phyloP scores from a whole-genome alignment of 2,888 invertebrate species.

The Euplagia quadripunctaria region DNA sequence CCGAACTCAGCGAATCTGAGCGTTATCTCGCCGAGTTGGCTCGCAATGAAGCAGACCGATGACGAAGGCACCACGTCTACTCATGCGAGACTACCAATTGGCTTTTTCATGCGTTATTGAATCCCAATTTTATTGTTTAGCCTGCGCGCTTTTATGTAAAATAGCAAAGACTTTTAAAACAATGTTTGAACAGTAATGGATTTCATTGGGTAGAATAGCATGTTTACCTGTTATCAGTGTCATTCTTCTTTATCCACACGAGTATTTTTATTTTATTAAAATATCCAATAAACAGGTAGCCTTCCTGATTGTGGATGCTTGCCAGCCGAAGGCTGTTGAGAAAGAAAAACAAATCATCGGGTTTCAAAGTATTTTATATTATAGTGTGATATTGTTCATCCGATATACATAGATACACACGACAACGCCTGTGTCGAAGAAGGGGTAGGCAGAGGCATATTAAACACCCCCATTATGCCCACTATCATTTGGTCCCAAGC shows the following conservation, averaged over 20 bases:
- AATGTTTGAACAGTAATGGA: neutral
- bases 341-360: too few relatives aligned
- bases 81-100: neutral
- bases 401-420: too few relatives aligned
- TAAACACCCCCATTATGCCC: too few relatives aligned
- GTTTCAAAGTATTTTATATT: too few relatives aligned
- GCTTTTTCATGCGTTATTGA: neutral
- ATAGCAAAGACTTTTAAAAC: neutral
- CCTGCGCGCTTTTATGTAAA: neutral
- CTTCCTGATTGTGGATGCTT: neutral
- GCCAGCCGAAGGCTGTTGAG: too few relatives aligned
- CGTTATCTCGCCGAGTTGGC: conserved; percentile 14
- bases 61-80: neutral
- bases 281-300: neutral
- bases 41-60: conserved; percentile 10
- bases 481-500: too few relatives aligned
- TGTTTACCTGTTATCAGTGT: neutral
- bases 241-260: neutral
- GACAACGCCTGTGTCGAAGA: too few relatives aligned
- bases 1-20: conserved; percentile 13
- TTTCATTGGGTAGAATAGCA: neutral
- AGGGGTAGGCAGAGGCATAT: too few relatives aligned
- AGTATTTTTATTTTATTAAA: neutral
- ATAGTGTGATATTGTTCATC: too few relatives aligned
- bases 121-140: neutral